phyloP scores from a whole-genome alignment of 1,140 invertebrate genomes.

The Muscidifurax raptorellus region DNA sequence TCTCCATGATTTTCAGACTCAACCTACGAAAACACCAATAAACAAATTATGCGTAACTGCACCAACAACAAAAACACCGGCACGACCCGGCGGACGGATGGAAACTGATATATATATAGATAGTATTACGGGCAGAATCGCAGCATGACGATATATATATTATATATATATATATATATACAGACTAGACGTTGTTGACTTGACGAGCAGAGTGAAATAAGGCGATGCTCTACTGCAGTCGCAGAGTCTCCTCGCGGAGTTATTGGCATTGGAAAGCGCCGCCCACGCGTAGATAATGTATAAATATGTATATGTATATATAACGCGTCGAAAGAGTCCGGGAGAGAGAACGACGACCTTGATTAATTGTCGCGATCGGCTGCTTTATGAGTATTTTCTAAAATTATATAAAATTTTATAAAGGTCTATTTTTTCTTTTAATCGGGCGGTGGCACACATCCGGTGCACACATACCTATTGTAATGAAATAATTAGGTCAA shows the following conservation, averaged over 20 bases:
- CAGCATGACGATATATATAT: constrained; percentile 1
- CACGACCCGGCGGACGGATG: not conserved
- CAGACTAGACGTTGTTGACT: too few species aligned
- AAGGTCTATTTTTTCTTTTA: too few species aligned
- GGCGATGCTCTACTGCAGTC: not conserved
- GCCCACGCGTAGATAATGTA: not conserved
- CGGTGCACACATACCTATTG: too few species aligned
- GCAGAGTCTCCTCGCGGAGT: not conserved
- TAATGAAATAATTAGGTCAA: too few species aligned
- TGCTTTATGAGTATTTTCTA: not conserved
- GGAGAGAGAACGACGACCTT: not conserved
- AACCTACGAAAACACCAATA: constrained; percentile 10
- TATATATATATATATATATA: too few species aligned
- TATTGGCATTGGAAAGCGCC: not conserved
- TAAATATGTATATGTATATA: not conserved
- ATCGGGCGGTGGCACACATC: too few species aligned
- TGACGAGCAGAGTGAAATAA: not conserved
- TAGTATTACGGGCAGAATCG: constrained; percentile 49
- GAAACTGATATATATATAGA: not conserved
- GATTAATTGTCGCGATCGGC: not conserved
- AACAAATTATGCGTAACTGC: not conserved
- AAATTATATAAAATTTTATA: too few species aligned
- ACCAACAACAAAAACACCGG: not conserved
- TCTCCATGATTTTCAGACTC: constrained; percentile 49
- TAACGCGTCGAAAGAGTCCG: not conserved